A percentile compares a stretch with the other conserved stretches of the same genome.
Conservation (phyloP, 2,888 invertebrate genomes). For the Dioctria rufipes region DNA sequence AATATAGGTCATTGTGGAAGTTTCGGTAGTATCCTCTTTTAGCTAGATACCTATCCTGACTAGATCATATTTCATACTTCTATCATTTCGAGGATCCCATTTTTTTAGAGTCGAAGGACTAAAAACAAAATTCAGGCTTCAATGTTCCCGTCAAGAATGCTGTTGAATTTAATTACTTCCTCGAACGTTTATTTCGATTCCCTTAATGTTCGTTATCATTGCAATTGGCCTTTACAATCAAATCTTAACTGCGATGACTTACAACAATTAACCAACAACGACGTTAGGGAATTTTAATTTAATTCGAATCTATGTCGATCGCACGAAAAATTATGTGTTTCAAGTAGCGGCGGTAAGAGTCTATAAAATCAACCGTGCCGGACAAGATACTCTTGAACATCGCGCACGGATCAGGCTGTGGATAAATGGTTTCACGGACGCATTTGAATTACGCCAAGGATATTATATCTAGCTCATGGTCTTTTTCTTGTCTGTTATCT, state of each 20-base stretch:
- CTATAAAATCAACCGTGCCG: neutral
- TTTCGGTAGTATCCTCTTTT: too few species aligned
- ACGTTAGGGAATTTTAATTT: slow-evolving; percentile 42
- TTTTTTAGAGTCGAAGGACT: too few species aligned
- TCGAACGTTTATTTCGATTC: too few species aligned
- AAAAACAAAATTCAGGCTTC: too few species aligned
- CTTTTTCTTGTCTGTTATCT: slow-evolving; percentile 22
- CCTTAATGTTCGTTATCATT: too few species aligned
- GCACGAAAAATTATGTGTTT: neutral
- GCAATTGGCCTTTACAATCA: too few species aligned
- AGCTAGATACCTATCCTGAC: too few species aligned
- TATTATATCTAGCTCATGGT: slow-evolving; percentile 31
- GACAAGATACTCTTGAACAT: neutral
- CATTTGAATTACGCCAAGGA: slow-evolving; percentile 38
- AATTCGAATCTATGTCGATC: slow-evolving; percentile 36
- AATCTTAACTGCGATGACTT: slow-evolving; percentile 23
- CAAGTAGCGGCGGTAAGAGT: neutral
- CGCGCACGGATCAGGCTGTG: slow-evolving; percentile 3
- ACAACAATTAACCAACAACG: slow-evolving; percentile 25
- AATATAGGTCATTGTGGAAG: too few species aligned
- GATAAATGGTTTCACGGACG: slow-evolving; percentile 35
- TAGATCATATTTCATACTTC: too few species aligned
- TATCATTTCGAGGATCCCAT: too few species aligned
- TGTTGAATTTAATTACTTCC: too few species aligned
- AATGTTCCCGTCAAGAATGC: too few species aligned